These are phyloP conservation scores for Aphaenogaster ashmeadi DNA, from an alignment of 1,140 invertebrate species.

Conservation along the genomic window DNA sequence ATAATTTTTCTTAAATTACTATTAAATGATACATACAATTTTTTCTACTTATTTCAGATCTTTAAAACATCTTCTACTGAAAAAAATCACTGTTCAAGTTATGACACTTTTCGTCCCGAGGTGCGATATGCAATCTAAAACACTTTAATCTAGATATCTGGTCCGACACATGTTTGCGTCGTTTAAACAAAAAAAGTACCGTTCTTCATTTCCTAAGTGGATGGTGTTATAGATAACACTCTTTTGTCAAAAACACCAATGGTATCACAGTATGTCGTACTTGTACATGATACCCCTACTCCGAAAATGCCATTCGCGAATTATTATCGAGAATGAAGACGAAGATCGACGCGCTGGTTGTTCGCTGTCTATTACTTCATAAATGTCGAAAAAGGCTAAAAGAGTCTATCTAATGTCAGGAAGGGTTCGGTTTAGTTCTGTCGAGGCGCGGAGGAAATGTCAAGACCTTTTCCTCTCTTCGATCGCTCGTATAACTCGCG, in stretches of 20 bases:
- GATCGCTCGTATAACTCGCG: slow-evolving; percentile 55
- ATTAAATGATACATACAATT: neutral
- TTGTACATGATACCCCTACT: neutral
- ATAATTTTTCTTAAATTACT: slow-evolving; percentile 2
- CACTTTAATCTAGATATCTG: slow-evolving; percentile 22
- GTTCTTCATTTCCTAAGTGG: slow-evolving; percentile 34
- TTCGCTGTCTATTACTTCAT: slow-evolving; percentile 24
- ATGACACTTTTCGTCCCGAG: neutral
- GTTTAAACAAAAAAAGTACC: neutral
- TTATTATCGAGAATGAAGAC: slow-evolving; percentile 29
- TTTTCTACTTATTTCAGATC: neutral
- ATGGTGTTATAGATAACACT: slow-evolving; percentile 21
- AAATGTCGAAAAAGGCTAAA: slow-evolving; percentile 47
- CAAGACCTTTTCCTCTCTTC: slow-evolving; percentile 74
- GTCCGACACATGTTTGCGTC: neutral
- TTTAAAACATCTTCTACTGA: neutral
- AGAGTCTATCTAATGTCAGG: slow-evolving; percentile 74
- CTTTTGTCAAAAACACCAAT: neutral
- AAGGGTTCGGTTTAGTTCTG: slow-evolving; percentile 71
- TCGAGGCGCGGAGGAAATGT: slow-evolving; percentile 75
- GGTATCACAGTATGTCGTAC: neutral
- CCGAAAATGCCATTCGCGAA: neutral
- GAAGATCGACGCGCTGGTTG: neutral
- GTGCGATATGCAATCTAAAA: slow-evolving; percentile 12
- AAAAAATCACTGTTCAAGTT: slow-evolving; percentile 2